phyloP scores from a whole-genome alignment of 1,140 invertebrate species.

The Drosophila lini region DNA sequence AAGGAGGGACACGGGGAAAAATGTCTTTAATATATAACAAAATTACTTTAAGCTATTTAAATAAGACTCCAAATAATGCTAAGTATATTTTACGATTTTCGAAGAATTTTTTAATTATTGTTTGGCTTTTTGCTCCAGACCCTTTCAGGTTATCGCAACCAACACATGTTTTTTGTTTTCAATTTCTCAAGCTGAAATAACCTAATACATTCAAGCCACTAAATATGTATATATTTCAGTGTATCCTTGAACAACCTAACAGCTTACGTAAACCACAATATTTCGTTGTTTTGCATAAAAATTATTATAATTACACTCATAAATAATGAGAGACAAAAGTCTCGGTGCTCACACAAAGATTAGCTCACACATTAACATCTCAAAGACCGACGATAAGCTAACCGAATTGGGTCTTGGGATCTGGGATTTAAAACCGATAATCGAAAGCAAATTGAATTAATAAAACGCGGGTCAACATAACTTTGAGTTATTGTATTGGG shows the following conservation, averaged over 20 bases:
- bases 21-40: background rate
- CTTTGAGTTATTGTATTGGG: constrained; percentile 73
- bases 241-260: constrained; percentile 15
- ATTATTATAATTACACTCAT: constrained; percentile 51
- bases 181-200: background rate
- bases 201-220: background rate
- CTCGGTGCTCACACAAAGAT: constrained; percentile 49
- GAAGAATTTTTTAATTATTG: background rate
- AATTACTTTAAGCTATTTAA: background rate
- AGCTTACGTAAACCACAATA: constrained; percentile 28
- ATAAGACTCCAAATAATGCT: background rate
- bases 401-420: constrained; percentile 35
- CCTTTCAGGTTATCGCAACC: background rate
- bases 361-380: constrained; percentile 69
- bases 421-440: constrained; percentile 55
- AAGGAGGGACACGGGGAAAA: constrained; percentile 3
- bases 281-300: constrained; percentile 50
- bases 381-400: constrained; percentile 41
- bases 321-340: constrained; percentile 50
- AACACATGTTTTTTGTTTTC: background rate
- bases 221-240: constrained; percentile 1
- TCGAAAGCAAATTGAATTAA: constrained; percentile 79
- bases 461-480: constrained; percentile 66
- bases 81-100: no score
- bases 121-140: background rate